Evolutionary conservation across 2,888 invertebrate species (phyloP).

Genomic region (Neuroscelio doddi): DNA sequence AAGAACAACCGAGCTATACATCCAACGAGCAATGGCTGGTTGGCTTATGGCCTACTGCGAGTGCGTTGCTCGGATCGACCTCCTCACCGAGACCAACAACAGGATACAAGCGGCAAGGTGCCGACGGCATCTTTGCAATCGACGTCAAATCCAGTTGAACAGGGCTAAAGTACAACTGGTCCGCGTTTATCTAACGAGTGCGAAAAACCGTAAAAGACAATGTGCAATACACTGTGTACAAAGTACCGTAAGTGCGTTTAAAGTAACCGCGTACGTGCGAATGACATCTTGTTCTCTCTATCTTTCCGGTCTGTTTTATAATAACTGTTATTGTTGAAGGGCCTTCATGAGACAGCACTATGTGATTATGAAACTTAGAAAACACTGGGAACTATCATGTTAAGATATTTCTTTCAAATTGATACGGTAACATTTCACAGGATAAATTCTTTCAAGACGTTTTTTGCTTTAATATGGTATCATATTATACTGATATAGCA

Average conservation of each 20-base stretch:
- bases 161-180: constrained; percentile 52
- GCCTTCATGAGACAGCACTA: no score
- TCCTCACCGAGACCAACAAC: constrained; percentile 49
- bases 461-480: no score
- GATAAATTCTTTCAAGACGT: no score
- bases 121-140: constrained; percentile 31
- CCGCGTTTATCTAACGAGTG: constrained; percentile 15
- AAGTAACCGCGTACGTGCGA: constrained; percentile 44
- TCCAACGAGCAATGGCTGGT: constrained; percentile 63
- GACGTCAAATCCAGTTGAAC: constrained; percentile 53
- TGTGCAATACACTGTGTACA: constrained; percentile 71
- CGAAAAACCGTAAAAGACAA: constrained; percentile 58
- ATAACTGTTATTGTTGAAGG: no score
- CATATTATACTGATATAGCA: no score
- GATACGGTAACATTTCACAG: no score
- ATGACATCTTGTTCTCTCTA: neutral
- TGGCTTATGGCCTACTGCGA: constrained; percentile 65
- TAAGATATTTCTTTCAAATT: no score
- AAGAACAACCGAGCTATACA: constrained; percentile 58
- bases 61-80: constrained; percentile 61
- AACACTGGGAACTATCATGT: no score
- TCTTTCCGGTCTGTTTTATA: no score
- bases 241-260: constrained; percentile 67
- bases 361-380: no score
- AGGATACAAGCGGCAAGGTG: constrained; percentile 39